Evolutionary conservation across 2,113 vertebrate genomes (phyloP).

Genomic region (Archocentrus centrarchus): DNA sequence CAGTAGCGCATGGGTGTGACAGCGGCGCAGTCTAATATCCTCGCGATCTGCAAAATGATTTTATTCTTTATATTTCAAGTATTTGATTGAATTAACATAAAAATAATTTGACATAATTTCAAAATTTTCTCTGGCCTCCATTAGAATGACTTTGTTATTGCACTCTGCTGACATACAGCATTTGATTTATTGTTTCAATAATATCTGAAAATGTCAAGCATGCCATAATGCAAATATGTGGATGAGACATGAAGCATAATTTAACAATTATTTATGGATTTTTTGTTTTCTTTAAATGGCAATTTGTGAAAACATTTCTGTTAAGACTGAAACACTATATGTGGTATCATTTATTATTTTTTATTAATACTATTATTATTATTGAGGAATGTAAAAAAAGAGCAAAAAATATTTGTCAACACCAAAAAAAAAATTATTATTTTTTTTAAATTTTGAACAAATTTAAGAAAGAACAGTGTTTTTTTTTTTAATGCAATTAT

Average conservation of each 20-base stretch:
- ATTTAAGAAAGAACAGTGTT: neutral
- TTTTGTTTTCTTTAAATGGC: neutral
- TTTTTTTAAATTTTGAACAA: neutral
- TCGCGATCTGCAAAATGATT: conserved; percentile 45
- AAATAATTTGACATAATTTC: conserved; percentile 36
- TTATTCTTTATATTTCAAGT: conserved; percentile 50
- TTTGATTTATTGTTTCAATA: conserved; percentile 71
- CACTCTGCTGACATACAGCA: conserved; percentile 9
- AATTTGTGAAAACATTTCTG: conserved; percentile 30
- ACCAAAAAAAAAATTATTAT: neutral
- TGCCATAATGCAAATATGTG: conserved; percentile 52
- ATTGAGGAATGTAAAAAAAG: neutral
- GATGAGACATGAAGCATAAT: conserved; percentile 49
- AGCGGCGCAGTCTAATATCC: conserved; percentile 48
- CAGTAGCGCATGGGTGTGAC: conserved; percentile 60
- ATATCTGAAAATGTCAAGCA: conserved; percentile 71
- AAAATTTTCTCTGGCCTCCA: conserved; percentile 23
- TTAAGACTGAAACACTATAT: neutral
- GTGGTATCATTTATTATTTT: neutral
- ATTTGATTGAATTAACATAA: conserved; percentile 52
- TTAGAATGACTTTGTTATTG: conserved; percentile 45
- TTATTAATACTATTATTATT: neutral
- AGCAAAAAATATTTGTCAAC: neutral
- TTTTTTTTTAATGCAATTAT: neutral
- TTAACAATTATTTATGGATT: conserved; percentile 32